Evolutionary conservation across 92 coral and sea anemone species (phyloP), one percentile per base, ranked within the genome.

Genomic region (Umimayanthus chanpuru): DNA sequence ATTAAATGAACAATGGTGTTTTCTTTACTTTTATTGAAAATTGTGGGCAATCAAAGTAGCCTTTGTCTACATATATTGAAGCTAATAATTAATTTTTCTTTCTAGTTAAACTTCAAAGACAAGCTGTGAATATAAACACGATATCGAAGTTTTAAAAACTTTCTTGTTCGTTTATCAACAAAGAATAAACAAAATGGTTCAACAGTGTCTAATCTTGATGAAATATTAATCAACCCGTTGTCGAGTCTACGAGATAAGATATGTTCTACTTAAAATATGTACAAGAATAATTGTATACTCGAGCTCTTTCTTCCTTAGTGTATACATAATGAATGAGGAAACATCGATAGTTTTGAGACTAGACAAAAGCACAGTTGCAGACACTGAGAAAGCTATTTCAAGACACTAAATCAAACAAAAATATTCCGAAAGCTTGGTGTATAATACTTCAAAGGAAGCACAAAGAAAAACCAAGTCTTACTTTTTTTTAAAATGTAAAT

Each of bases 341-440:
- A 28, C 26, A 41, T 44, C 29, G 18, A 72, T 68, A 83, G 77
- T 83, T 82, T 83, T 83, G 78, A 83, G 70, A 40, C n/a, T 12
- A 83, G 49, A 83, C 87, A 83, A 83, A 70, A 83, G 87, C 87
- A 83, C 87, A 83, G 87, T 70, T 83, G 21, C 67, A 40, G 66
- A 53, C 78, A 20, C 65, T 40, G 64, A 68, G 87, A 41, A 47
- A 43, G 39, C 14, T 30, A 14, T 49, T 43, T 20, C 36, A 16
- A 30, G 65, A 25, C 41, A 71, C 79, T 43, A 68, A 10, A 32
- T 68, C 41, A 18, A 81, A 43, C 41, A 41, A 47, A 26, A 43
- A 44, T 71, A 72, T 83, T 66, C 55, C 78, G 29, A 83, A 75
- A 83, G 23, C 53, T 40, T 16, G 87, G 6, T 14, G 12, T 70